These are phyloP conservation scores for Lindbergichthys nudifrons DNA, from an alignment of 2,797 vertebrate genomes.

Conservation along the genomic window DNA sequence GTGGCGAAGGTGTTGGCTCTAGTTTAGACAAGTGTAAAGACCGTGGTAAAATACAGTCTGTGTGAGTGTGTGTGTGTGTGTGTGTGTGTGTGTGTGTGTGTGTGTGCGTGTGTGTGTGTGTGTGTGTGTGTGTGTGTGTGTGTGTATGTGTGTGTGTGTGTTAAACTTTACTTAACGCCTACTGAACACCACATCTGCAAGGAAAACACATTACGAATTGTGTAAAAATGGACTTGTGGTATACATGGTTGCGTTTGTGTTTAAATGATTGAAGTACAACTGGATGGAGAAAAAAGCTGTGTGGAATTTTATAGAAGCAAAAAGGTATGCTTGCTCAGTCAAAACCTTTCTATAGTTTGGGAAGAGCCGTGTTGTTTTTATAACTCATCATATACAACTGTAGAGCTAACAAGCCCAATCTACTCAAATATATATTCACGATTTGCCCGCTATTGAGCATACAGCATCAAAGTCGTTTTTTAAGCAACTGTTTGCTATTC, in stretches of 20 bases:
- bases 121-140: not conserved
- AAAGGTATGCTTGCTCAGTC: not conserved
- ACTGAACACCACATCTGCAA: too few relatives aligned
- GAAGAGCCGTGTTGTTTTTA: constrained; percentile 5
- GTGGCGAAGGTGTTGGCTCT: constrained; percentile 38
- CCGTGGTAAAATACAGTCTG: constrained; percentile 48
- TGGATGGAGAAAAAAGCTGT: constrained; percentile 14
- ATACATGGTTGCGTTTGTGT: not conserved
- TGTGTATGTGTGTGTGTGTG: not conserved
- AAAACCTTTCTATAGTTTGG: not conserved
- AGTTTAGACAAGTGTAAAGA: constrained; percentile 70
- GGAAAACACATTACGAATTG: not conserved
- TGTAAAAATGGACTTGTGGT: not conserved
- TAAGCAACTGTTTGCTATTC: not conserved
- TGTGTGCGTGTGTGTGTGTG: not conserved
- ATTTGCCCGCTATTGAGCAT: not conserved
- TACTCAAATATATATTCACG: not conserved
- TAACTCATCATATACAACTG: not conserved
- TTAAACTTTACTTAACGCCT: too few relatives aligned
- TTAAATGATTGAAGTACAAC: constrained; percentile 10
- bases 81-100: constrained; percentile 4
- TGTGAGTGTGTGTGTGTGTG: constrained; percentile 22
- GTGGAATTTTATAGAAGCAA: constrained; percentile 5
- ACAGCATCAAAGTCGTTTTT: not conserved
- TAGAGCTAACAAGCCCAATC: not conserved